These are phyloP conservation scores for Caenorhabditis imperialis DNA, from an alignment of 2,888 invertebrate genomes.

Conservation along the genomic window DNA sequence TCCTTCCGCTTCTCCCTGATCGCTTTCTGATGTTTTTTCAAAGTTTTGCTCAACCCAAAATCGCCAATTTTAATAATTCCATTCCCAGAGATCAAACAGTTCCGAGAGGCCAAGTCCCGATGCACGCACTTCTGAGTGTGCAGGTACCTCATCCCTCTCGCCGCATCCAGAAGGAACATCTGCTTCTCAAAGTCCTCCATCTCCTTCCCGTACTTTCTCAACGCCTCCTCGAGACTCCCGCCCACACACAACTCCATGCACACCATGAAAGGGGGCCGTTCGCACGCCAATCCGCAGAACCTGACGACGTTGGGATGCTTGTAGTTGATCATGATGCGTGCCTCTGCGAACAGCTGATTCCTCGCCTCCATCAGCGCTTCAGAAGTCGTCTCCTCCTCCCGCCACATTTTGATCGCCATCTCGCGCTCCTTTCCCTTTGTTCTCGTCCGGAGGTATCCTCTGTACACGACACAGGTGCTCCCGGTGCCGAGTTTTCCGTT, in stretches of 20 bases:
- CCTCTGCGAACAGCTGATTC: slow-evolving; percentile 64
- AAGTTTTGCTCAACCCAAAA: slow-evolving; percentile 72
- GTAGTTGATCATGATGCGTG: slow-evolving; percentile 65
- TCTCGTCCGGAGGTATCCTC: slow-evolving; percentile 27
- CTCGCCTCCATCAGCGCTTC: slow-evolving; percentile 68
- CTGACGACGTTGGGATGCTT: slow-evolving; percentile 78
- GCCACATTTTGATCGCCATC: slow-evolving; percentile 70
- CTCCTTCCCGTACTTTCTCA: slow-evolving; percentile 53
- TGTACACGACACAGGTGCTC: slow-evolving; percentile 58
- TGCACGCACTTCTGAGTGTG: slow-evolving; percentile 88
- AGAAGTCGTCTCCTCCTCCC: slow-evolving; percentile 34
- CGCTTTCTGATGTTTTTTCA: slow-evolving; percentile 35
- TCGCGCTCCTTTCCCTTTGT: slow-evolving; percentile 52
- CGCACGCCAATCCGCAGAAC: slow-evolving; percentile 96
- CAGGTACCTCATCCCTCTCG: slow-evolving; percentile 87
- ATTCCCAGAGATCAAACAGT: slow-evolving; percentile 82
- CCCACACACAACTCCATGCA: slow-evolving; percentile 92
- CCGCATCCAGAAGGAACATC: slow-evolving; percentile 79
- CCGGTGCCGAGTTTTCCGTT: slow-evolving; percentile 50
- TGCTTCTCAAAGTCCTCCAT: slow-evolving; percentile 53
- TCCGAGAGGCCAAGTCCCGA: slow-evolving; percentile 88
- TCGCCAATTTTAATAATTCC: slow-evolving; percentile 77
- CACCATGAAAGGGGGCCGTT: slow-evolving; percentile 98
- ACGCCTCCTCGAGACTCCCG: slow-evolving; percentile 59
- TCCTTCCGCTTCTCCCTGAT: slow-evolving; percentile 51